Conservation (phyloP, 2,113 vertebrate species). For the Rallus limicola region DNA sequence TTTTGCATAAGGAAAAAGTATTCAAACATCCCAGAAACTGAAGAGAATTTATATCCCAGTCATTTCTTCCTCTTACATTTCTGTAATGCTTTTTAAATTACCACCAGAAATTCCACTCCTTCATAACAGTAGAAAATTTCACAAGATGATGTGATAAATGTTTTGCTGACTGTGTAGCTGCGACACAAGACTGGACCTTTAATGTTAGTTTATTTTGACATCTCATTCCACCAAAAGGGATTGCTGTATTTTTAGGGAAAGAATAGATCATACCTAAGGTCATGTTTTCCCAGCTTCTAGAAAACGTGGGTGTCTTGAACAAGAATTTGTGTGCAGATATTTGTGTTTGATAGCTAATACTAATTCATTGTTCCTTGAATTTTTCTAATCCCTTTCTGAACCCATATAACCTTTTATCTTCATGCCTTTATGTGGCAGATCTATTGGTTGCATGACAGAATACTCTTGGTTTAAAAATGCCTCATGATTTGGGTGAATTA, state of each 20-base stretch:
- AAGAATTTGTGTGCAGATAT: not conserved
- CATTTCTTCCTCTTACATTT: not conserved
- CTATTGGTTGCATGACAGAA: rapidly evolving
- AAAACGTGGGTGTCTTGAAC: not conserved
- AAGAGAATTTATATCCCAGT: not conserved
- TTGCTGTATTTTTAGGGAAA: not conserved
- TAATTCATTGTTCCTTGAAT: not conserved
- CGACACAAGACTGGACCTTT: no score
- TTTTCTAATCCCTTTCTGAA: not conserved
- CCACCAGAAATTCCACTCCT: not conserved
- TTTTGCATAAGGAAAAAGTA: constrained; percentile 26
- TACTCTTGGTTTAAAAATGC: not conserved
- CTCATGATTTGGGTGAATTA: not conserved
- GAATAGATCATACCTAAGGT: not conserved
- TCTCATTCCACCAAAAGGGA: not conserved
- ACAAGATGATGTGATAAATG: not conserved
- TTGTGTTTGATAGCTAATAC: not conserved
- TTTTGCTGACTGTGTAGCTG: not conserved
- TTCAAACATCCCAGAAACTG: not conserved
- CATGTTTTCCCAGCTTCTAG: not conserved
- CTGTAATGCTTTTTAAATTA: not conserved
- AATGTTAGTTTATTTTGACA: not conserved
- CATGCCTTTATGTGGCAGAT: not conserved
- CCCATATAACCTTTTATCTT: not conserved
- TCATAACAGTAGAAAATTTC: not conserved